Base-by-base conservation (phyloP, 64 coral and sea anemone species). In the Montipora foliosa region DNA sequence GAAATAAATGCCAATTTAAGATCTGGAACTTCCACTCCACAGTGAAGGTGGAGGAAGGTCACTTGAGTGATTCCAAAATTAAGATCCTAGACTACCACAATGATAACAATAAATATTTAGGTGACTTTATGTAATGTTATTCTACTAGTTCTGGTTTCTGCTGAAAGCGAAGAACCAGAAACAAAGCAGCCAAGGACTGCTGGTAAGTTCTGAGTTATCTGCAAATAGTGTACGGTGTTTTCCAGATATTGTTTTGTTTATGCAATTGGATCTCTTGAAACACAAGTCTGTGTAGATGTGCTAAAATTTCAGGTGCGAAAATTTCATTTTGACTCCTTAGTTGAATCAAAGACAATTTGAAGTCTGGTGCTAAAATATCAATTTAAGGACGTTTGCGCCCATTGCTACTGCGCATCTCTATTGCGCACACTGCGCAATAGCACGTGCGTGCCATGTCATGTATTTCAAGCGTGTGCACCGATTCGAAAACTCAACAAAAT, bases 141-240 rank as follows among this genome's bases (percentile, higher is more conserved):
- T 85, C 82, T 85, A 85, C 82, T 85, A 85, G 82, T 85, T 85
- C 59, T 85, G 82, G 51, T 85, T 85, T 85, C 82, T 57, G 79
- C 79, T 29, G 29, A 29, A 29, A 29, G 29, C 29, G 29, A 29
- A 29, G 29, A 29, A 81, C 51, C 58, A 59, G 82, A 1, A 60
- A 60, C 67, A 85, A 57, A 85, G 21, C 58, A 69, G 51, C 82
- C 82, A 85, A 85, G 55, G 51, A 12, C 11, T 59, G 51, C 46
- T 3, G 82, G 82, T 68, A 85, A 85, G 82, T 85, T 85, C 82
- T 85, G 82, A 85, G 82, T 85, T 85, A 85, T 85, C 82, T 67
- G 82, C 82, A 85, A 85, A 85, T 85, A 85, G 82, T 85, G 82
- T 85, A 85, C 46, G 82, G 82, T 85, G 82, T 85, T 85, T 85